phyloP scores from a whole-genome alignment of 2,888 invertebrate genomes.

The Piscicola geometra region DNA sequence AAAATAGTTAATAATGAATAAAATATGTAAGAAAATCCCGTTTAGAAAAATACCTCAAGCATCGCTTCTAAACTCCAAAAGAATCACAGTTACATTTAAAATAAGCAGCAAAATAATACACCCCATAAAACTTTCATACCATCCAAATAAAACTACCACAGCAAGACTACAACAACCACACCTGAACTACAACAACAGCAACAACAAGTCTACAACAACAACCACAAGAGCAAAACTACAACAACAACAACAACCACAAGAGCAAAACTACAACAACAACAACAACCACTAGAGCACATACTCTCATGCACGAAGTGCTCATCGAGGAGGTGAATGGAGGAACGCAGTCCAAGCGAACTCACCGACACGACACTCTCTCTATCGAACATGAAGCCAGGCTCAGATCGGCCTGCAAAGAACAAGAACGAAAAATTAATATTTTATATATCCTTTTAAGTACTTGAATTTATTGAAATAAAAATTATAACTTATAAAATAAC shows the following conservation, averaged over 20 bases:
- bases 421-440: no score
- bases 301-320: background rate
- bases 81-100: no score
- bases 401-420: background rate
- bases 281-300: background rate
- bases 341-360: background rate
- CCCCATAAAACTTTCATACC: no score
- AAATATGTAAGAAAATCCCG: no score
- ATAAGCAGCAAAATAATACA: no score
- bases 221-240: background rate
- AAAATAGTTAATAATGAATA: background rate
- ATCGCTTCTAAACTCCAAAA: no score
- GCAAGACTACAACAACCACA: no score
- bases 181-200: background rate
- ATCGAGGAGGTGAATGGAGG: slow-evolving; percentile 1
- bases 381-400: background rate
- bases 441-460: no score
- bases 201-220: background rate
- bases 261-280: background rate
- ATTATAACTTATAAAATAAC: no score
- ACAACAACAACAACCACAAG: background rate
- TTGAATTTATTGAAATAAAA: no score
- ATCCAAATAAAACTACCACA: no score
- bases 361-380: background rate
- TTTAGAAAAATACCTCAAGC: no score